phyloP scores from a whole-genome alignment of 2,888 invertebrate genomes.

The Phengaris arion region DNA sequence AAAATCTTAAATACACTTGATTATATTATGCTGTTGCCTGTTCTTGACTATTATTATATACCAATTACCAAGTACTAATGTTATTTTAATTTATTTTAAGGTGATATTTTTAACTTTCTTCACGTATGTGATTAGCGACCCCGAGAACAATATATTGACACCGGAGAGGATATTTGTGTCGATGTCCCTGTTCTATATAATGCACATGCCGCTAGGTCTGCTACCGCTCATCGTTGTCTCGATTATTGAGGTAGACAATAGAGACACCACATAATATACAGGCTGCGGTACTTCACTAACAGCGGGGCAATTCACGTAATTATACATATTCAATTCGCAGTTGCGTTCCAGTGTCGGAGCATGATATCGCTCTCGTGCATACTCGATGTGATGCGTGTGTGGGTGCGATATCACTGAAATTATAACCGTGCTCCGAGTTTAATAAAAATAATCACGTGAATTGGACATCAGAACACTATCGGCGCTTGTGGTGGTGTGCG shows the following conservation, averaged over 20 bases:
- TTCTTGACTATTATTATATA: too few species aligned
- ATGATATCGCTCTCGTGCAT: too few species aligned
- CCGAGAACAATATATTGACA: slow-evolving; percentile 85
- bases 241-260: slow-evolving; percentile 82
- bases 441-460: too few species aligned
- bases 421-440: too few species aligned
- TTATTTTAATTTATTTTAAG: slow-evolving; percentile 65
- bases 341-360: too few species aligned
- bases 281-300: slow-evolving; percentile 61
- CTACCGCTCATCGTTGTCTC: slow-evolving; percentile 87
- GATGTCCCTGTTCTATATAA: slow-evolving; percentile 91
- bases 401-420: too few species aligned
- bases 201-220: slow-evolving; percentile 91
- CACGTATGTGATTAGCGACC: slow-evolving; percentile 85
- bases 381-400: too few species aligned
- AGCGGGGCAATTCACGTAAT: slow-evolving; percentile 10
- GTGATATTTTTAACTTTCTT: slow-evolving; percentile 92
- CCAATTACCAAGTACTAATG: too few species aligned
- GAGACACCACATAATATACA: slow-evolving; percentile 38
- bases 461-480: not conserved
- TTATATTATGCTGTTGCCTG: not conserved
- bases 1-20: not conserved
- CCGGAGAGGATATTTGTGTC: slow-evolving; percentile 92
- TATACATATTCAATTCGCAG: too few species aligned
- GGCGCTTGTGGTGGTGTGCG: slow-evolving; percentile 18